Base-by-base conservation (phyloP, 2,797 vertebrate species). In the Amphiprion clarkii region DNA sequence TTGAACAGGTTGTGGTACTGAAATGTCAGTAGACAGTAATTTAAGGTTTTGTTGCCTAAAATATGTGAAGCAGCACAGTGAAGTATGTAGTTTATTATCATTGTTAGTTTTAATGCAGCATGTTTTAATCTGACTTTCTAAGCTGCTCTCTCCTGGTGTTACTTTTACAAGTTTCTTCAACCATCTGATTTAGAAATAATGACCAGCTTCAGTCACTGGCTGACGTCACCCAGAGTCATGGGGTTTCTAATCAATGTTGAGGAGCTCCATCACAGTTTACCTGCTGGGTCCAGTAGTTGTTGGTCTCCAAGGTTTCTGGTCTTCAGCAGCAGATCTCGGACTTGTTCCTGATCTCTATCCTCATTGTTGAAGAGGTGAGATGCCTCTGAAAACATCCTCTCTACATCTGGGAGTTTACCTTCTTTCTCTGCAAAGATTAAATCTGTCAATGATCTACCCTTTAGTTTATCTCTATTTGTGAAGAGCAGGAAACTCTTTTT, bases 401-500 rank as follows among this genome's bases (percentile, higher is more conserved):
- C 36, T 0, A 58, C 17, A 0, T 25, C 11, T 58, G 29, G 27
- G 4, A 74, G 55, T 5, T 7, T 0, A 19, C 44, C 3, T 1
- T 25, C 17, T 5, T 16, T 44, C 3, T 76, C 7, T 13, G n/a
- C 73, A 1, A 3, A 19, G 42, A 81, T 40, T 6, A 76, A 71
- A 2, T 58, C 21, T 0, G 56, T 39, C 31, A 81, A 2, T 0
- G 19, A 0, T 17, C 0, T 9, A 4, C 4, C 3, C 4, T 44
- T 1, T 39, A 76, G 39, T 1, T 0, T 0, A 1, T 76, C 79
- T n/a, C 63, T 63, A 1, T 2, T 2, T 1, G 74, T 81, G 53
- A 81, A 81, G 31, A 81, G 69, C 36, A 81, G 66, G 49, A 33
- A 73, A 23, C 54, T 39, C 17, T 53, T 52, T 2, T 8, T 5